Conservation (phyloP, 1,140 invertebrate species). For the Drosophila kurseongensis region DNA sequence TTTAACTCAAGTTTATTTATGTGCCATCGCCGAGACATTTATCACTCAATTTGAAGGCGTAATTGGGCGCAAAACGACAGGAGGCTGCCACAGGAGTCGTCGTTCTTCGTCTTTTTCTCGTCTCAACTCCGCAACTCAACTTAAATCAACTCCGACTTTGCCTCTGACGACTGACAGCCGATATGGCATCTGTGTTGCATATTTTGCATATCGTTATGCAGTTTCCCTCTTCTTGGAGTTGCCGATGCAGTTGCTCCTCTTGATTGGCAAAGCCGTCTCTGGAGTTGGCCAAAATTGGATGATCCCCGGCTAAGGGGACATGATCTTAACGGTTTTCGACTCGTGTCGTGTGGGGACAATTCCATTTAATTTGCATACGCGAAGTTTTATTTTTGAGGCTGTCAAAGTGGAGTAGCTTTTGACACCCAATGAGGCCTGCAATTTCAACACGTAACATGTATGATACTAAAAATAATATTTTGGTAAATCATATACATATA, state of each 20-base stretch:
- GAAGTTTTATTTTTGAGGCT: slow-evolving; percentile 19
- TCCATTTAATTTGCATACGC: slow-evolving; percentile 41
- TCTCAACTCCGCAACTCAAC: slow-evolving; percentile 14
- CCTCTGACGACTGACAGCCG: slow-evolving; percentile 42
- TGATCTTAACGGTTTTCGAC: slow-evolving; percentile 48
- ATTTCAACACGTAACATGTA: no score
- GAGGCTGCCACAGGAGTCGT: slow-evolving; percentile 51
- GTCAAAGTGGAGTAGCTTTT: slow-evolving; percentile 35
- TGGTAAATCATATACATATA: no score
- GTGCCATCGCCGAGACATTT: slow-evolving; percentile 78
- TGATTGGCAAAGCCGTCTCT: slow-evolving; percentile 61
- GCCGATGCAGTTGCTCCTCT: slow-evolving; percentile 40
- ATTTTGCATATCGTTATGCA: slow-evolving; percentile 82
- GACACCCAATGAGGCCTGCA: slow-evolving; percentile 7
- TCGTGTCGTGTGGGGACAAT: slow-evolving; percentile 50
- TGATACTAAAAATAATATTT: no score
- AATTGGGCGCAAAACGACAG: slow-evolving; percentile 81
- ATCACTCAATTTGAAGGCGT: slow-evolving; percentile 83
- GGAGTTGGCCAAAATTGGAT: slow-evolving; percentile 54
- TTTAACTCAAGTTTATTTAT: slow-evolving; percentile 82
- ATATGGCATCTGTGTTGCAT: slow-evolving; percentile 73
- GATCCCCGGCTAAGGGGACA: slow-evolving; percentile 38
- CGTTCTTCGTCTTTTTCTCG: background rate
- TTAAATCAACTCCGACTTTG: slow-evolving; percentile 43
- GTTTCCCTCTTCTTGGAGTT: slow-evolving; percentile 19